Evolutionary conservation across 2,888 invertebrate genomes (phyloP), one percentile per base, ranked within the genome.

Genomic region (Amphipoea oculea): DNA sequence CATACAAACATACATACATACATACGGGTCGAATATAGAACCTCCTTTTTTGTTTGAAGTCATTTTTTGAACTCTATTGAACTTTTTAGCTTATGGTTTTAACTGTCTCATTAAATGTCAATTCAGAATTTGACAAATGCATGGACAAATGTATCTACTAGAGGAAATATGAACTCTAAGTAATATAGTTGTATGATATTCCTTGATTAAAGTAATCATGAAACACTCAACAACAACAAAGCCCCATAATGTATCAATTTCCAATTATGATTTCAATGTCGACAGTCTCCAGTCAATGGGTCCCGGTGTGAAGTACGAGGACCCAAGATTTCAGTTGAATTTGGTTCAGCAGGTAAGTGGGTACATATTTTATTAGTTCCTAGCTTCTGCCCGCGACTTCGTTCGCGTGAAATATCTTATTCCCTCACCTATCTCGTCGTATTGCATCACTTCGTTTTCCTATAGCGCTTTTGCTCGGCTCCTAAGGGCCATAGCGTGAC

Each of bases 291-390:
- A 74, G n/a, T 85, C 84, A 29, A 2, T 84, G 14, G 60, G 45
- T 4, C 77, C 67, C 48, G 73, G 71, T 0, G 51, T 84, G 0
- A 85, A 77, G n/a, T 84, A 84, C 2, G 85, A 85, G 6, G 63
- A 84, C 20, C 82, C 85, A 9, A 51, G 54, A 6, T 74, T 74
- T 73, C 73, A 85, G 48, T 72, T 84, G 60, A 85, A 77, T 78
- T 68, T 84, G 29, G 40, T 81, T 68, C 85, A 84, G 9, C 77
- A 74, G 12, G 84, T 85, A 20, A 78, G 36, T n/a, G 14, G 2
- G 23, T 36, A 70, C 2, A 54, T 20, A 54, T 20, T 42, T 42
- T 42, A 42, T 42, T 42, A 42, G n/a, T n/a, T n/a, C n/a, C n/a
- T n/a, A n/a, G n/a, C n/a, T n/a, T n/a, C n/a, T n/a, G n/a, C n/a